Evolutionary conservation across 2,888 invertebrate species (phyloP), one percentile per base, ranked within the genome.

Genomic region (Polia nebulosa): DNA sequence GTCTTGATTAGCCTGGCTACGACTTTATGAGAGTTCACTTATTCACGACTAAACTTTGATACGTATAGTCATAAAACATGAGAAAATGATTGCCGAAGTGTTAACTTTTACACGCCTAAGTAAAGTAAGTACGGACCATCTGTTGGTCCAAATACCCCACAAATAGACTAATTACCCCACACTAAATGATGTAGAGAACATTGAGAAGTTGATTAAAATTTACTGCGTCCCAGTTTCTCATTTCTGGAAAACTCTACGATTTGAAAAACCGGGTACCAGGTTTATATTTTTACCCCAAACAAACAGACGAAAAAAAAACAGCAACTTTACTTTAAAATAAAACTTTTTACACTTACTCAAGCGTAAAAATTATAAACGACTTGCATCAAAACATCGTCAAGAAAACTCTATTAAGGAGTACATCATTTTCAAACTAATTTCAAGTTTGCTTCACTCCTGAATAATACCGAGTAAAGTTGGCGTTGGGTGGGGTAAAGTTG

Each of bases 351-450:
- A 25, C 36, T 32, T 32, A 25, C 11, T 51, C n/a, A n/a, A 72
- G 25, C 44, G 13, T 57, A 70, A 62, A 52, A 63, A 62, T 41
- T 58, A 9, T 44, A 63, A 63, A 47, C 59, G 58, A 57, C 41
- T 60, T 57, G 47, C 59, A 80, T 80, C 45, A 69, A 49, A 72
- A 59, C 67, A 65, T 59, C 56, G 32, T 56, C 73, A 68, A 39
- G 47, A 65, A 55, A 36, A 73, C 72, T 77, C 67, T 69, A 75
- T 80, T 75, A 81, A 44, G 49, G 55, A 76, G 76, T 74, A 78
- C 68, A 71, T 82, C 66, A 84, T 80, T 79, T 74, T 63, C 53
- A 73, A 83, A 83, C 80, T 83, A 78, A 83, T 83, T 78, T 73
- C 63, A 83, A 83, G 74, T 83, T 80, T 61, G 45, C 64, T 61